phyloP scores from a whole-genome alignment of 2,888 invertebrate species.

The Lasioglossum villosulum region DNA sequence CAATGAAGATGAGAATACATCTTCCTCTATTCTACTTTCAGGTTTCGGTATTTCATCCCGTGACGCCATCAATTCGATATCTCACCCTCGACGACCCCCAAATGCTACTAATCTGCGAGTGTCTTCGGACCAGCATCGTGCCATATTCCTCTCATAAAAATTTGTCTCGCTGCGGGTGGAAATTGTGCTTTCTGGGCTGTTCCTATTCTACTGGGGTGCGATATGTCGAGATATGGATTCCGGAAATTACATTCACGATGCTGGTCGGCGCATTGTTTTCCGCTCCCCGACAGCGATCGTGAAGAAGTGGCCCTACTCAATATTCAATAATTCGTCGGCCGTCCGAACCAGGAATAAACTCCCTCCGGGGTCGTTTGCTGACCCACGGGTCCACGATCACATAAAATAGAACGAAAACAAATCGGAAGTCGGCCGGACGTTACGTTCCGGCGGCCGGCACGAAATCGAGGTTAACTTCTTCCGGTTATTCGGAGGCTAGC shows the following conservation, averaged over 20 bases:
- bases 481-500: slow-evolving; percentile 72
- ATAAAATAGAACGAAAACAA: slow-evolving; percentile 82
- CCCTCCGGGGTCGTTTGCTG: slow-evolving; percentile 58
- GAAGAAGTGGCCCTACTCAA: slow-evolving; percentile 70
- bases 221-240: slow-evolving; percentile 19
- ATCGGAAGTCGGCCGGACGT: slow-evolving; percentile 78
- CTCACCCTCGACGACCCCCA: background rate
- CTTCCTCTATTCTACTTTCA: background rate
- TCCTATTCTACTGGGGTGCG: slow-evolving; percentile 9
- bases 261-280: slow-evolving; percentile 55
- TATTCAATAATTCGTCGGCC: slow-evolving; percentile 75
- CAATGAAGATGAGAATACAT: background rate
- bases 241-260: slow-evolving; percentile 45
- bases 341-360: slow-evolving; percentile 34
- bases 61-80: background rate
- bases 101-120: background rate
- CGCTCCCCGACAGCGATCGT: slow-evolving; percentile 47
- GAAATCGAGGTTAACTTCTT: slow-evolving; percentile 83
- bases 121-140: background rate
- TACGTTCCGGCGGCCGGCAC: slow-evolving; percentile 74
- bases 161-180: slow-evolving; percentile 33
- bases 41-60: background rate
- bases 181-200: slow-evolving; percentile 3
- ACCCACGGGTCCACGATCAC: slow-evolving; percentile 47
- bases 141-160: slow-evolving; percentile 29